Conservation (phyloP, 2,797 vertebrate species). For the Paratrypauchen microcephalus region DNA sequence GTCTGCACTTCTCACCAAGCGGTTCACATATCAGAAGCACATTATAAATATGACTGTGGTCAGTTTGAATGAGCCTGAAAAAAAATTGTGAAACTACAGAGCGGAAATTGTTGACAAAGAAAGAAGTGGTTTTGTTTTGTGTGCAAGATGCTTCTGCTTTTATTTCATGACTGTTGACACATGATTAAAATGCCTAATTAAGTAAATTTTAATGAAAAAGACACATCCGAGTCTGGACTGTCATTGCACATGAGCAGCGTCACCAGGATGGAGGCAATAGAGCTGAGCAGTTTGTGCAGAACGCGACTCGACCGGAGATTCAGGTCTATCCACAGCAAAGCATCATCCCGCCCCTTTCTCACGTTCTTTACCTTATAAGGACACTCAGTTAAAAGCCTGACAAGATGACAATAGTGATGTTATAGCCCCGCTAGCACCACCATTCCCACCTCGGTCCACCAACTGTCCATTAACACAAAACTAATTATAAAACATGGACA, state of each 20-base stretch:
- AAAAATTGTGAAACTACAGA: neutral
- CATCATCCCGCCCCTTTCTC: constrained; percentile 62
- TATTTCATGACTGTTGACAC: neutral
- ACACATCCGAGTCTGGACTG: neutral
- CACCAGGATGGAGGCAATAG: neutral
- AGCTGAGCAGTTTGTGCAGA: constrained; percentile 14
- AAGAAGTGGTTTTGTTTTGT: neutral
- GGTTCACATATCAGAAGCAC: no score
- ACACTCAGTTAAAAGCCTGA: constrained; percentile 61
- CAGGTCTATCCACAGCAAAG: constrained; percentile 69
- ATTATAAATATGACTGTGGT: neutral
- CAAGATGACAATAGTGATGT: constrained; percentile 63
- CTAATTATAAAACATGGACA: neutral
- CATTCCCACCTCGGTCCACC: no score
- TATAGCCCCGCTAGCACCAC: constrained; percentile 56
- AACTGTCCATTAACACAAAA: constrained; percentile 7
- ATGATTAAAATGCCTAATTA: no score
- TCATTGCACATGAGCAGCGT: neutral
- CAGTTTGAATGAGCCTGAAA: neutral
- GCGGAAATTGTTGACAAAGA: neutral
- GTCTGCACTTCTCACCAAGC: neutral
- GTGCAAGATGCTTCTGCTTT: neutral
- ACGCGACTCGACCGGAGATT: constrained; percentile 71
- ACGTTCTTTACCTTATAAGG: constrained; percentile 81
- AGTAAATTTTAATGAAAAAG: no score